Base-by-base conservation (phyloP, 1,140 invertebrate species). In the Solen grandis region DNA sequence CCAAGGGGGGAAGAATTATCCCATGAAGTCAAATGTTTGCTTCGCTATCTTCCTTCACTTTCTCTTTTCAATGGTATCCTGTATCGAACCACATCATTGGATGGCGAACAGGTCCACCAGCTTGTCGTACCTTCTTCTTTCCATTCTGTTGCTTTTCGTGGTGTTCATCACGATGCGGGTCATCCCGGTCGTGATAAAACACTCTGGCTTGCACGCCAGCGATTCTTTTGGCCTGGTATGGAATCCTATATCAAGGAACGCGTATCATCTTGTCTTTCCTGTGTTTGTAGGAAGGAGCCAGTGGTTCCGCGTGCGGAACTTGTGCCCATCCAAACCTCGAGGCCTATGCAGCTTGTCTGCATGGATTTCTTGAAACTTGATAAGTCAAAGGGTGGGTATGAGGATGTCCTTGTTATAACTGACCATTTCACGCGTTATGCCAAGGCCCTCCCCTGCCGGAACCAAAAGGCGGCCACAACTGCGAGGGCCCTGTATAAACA, bases 361-460 rank as follows among this genome's bases (percentile, higher is more conserved):
- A 72, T 73, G 25, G 35, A 72, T 52, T 80, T 60, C 68, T 33
- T 73, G 13, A 31, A 31, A n/a, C 16, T 80, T 14, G 66, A 73
- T 35, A 35, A 2, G 19, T 68, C 50, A 1, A 78, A 79, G 66
- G 38, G 66, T 33, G 36, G 54, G 5, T 74, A 74, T 36, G 25
- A 74, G 50, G 2, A 74, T 57, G 60, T 79, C 33, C 22, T 78
- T 29, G 63, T 82, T 13, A 57, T 76, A n/a, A 76, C 73, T 13
- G 80, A 82, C 33, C 54, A 78, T 16, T 78, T 80, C 33, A 72
- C 50, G 73, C n/a, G 31, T 25, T 83, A 80, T 66, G 33, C 76
- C 19, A 0, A 65, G 59, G 82, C 68, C 3, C 38, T 80, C n/a
- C 77, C 63, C 25, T 62, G 79, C 16, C 35, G 68, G 22, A 73